Percentiles rank a stretch among this genome's conserved stretches.
These are phyloP conservation scores for Kudoa iwatai DNA, from an alignment of 30 jellyfish, hydroid and myxozoan genomes.

Conservation along the genomic window DNA sequence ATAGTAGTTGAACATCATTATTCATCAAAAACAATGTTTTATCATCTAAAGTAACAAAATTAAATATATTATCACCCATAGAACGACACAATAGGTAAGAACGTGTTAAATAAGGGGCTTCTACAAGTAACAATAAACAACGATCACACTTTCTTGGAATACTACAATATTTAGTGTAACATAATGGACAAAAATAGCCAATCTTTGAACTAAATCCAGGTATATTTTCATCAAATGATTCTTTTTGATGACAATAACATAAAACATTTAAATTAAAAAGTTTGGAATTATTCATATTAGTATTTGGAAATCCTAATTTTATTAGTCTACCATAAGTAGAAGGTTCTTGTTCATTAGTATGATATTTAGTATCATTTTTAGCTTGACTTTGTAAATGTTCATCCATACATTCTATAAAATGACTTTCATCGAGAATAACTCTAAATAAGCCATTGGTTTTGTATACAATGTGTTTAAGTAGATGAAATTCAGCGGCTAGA, in stretches of 20 bases:
- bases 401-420: slow-evolving; percentile 11
- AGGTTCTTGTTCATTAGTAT: too few species aligned
- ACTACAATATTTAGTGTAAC: slow-evolving; percentile 40
- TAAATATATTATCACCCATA: too few species aligned
- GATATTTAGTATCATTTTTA: too few species aligned
- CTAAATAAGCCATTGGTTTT: slow-evolving; percentile 14
- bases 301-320: background rate
- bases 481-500: background rate
- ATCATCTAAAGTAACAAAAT: too few species aligned
- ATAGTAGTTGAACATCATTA: too few species aligned
- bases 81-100: too few species aligned
- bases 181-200: slow-evolving; percentile 3
- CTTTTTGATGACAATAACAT: background rate
- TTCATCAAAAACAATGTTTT: too few species aligned
- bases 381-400: too few species aligned
- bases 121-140: slow-evolving; percentile 13
- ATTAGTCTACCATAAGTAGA: background rate
- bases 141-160: slow-evolving; percentile 42
- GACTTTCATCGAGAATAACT: slow-evolving; percentile 55
- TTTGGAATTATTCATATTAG: background rate
- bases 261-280: too few species aligned
- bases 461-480: background rate
- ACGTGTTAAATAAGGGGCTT: slow-evolving; percentile 60
- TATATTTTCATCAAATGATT: too few species aligned
- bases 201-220: slow-evolving; percentile 12